These are phyloP conservation scores for Drosophila nigritarsus DNA, from an alignment of 2,888 invertebrate genomes.

Conservation along the genomic window DNA sequence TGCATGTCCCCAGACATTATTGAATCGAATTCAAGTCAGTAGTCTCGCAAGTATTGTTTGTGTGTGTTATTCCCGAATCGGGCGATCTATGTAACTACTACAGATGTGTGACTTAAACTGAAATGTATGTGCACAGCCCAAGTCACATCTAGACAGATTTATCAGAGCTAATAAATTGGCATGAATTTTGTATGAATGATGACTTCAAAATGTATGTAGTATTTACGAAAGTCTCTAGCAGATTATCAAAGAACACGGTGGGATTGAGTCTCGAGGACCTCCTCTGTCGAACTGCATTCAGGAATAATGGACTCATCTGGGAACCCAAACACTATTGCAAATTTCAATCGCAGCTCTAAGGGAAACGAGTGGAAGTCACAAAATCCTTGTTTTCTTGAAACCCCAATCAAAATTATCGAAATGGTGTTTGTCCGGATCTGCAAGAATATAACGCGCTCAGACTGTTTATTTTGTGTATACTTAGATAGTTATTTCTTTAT, in stretches of 20 bases:
- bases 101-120: constrained; percentile 33
- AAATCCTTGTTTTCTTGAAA: neutral
- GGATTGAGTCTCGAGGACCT: too few relatives aligned
- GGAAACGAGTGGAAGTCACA: neutral
- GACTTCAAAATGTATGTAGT: neutral
- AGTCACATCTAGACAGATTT: constrained; percentile 10
- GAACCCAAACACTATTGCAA: too few relatives aligned
- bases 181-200: neutral
- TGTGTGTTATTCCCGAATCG: constrained; percentile 8
- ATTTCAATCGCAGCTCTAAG: neutral
- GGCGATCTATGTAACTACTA: constrained; percentile 17
- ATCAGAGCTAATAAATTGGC: neutral
- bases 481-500: constrained; percentile 27
- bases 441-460: neutral
- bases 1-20: constrained; percentile 21
- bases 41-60: neutral
- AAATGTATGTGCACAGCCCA: constrained; percentile 21
- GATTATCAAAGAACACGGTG: too few relatives aligned
- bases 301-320: too few relatives aligned
- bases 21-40: neutral
- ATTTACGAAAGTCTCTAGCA: too few relatives aligned
- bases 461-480: constrained; percentile 2
- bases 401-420: neutral
- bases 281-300: too few relatives aligned
- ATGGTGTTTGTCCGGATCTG: neutral